These are phyloP conservation scores for Hyppa rectilinea DNA, from an alignment of 2,888 invertebrate genomes.

Conservation along the genomic window DNA sequence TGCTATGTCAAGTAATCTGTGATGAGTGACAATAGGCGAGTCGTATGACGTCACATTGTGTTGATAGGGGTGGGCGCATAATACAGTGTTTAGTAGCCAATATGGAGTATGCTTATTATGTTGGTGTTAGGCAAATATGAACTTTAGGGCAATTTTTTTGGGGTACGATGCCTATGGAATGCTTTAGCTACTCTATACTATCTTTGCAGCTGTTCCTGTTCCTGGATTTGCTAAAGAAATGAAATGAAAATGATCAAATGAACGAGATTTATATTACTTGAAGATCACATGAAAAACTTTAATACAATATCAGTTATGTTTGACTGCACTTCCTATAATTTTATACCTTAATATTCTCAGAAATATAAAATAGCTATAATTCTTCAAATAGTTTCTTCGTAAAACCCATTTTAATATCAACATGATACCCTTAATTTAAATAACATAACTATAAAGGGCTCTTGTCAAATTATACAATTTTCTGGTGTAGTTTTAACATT, in stretches of 20 bases:
- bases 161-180: background rate
- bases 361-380: conserved; percentile 2
- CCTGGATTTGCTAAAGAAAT: background rate
- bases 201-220: background rate
- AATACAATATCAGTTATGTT: background rate
- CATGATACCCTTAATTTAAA: conserved; percentile 48
- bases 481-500: conserved; percentile 49
- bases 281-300: no score
- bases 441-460: conserved; percentile 39
- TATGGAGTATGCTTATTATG: conserved; percentile 58
- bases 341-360: background rate
- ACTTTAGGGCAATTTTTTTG: conserved; percentile 10
- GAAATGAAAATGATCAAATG: no score
- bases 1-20: conserved; percentile 66
- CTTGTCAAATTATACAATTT: conserved; percentile 60
- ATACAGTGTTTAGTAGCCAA: conserved; percentile 69
- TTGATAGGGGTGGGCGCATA: conserved; percentile 68
- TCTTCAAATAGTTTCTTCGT: conserved; percentile 24
- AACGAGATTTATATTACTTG: no score
- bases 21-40: conserved; percentile 69
- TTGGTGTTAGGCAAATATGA: conserved; percentile 40
- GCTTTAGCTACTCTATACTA: conserved; percentile 8
- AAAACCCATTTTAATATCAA: conserved; percentile 39
- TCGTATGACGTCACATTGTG: conserved; percentile 73
- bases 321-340: background rate